Conservation (phyloP, 2,888 invertebrate species). For the Macrosiphum euphorbiae region DNA sequence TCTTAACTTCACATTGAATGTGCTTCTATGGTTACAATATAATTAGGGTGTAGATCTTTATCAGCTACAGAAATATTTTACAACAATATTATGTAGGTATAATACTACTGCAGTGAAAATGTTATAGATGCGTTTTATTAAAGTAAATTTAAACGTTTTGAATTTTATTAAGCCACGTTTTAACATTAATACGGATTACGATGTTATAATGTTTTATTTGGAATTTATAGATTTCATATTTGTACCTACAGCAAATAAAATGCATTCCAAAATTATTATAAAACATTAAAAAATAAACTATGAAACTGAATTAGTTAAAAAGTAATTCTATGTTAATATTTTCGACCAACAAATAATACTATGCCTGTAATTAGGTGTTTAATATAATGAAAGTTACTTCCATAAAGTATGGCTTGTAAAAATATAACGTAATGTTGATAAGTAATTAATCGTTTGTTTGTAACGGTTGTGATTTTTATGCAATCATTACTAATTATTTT, state of each 20-base stretch:
- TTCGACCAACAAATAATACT: background rate
- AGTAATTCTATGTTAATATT: background rate
- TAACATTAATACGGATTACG: background rate
- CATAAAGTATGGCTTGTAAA: background rate
- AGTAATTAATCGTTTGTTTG: conserved; percentile 21
- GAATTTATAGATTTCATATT: background rate
- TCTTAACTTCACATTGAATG: background rate
- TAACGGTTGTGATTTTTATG: conserved; percentile 48
- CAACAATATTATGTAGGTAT: background rate
- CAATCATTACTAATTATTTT: background rate
- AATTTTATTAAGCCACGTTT: background rate
- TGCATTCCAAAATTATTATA: background rate
- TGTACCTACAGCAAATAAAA: background rate
- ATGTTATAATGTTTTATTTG: background rate
- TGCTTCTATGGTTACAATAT: background rate
- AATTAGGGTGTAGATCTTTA: background rate
- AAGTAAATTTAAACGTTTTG: background rate
- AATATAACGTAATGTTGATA: background rate
- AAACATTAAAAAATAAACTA: background rate
- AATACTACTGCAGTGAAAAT: background rate
- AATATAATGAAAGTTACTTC: conserved; percentile 32
- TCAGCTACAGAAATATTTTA: background rate
- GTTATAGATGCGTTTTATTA: background rate
- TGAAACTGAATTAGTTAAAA: background rate
- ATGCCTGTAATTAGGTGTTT: background rate